A percentile compares a stretch with the other conserved stretches of the same genome.
Conservation (phyloP, 2,113 vertebrate genomes). For the Cairina moschata region DNA sequence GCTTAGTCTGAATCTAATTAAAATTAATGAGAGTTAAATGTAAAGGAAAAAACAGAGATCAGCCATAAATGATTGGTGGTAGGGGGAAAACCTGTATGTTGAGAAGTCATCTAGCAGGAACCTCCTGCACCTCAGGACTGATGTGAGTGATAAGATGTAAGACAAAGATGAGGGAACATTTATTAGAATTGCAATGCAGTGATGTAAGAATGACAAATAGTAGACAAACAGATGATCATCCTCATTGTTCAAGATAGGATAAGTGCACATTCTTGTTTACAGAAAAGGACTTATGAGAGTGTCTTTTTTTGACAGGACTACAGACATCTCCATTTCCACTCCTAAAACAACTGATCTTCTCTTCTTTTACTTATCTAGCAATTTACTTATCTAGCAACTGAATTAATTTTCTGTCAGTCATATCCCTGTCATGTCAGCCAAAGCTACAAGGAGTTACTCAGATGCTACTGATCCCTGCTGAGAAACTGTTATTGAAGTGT, state of each 20-base stretch:
- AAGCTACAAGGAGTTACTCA: neutral
- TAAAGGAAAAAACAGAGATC: neutral
- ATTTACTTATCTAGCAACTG: neutral
- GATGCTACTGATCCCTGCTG: neutral
- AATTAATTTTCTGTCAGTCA: neutral
- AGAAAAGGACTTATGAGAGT: neutral
- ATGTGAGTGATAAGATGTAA: neutral
- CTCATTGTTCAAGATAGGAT: neutral
- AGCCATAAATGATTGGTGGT: neutral
- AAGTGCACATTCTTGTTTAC: neutral
- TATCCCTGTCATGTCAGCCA: neutral
- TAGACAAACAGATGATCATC: neutral
- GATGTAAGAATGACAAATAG: neutral
- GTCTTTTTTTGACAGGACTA: neutral
- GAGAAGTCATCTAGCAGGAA: neutral
- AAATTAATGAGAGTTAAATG: slow-evolving; percentile 20
- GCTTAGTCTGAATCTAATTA: slow-evolving; percentile 15
- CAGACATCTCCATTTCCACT: neutral
- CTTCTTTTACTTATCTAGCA: neutral
- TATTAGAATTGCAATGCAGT: neutral
- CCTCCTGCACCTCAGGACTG: neutral
- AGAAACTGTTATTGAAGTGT: neutral
- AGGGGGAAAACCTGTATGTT: neutral
- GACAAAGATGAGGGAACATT: neutral
- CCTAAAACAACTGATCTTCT: neutral